A percentile compares a stretch with the other conserved stretches of the same genome.
Evolutionary conservation across 2,888 invertebrate species (phyloP).

Genomic region (Patella depressa): DNA sequence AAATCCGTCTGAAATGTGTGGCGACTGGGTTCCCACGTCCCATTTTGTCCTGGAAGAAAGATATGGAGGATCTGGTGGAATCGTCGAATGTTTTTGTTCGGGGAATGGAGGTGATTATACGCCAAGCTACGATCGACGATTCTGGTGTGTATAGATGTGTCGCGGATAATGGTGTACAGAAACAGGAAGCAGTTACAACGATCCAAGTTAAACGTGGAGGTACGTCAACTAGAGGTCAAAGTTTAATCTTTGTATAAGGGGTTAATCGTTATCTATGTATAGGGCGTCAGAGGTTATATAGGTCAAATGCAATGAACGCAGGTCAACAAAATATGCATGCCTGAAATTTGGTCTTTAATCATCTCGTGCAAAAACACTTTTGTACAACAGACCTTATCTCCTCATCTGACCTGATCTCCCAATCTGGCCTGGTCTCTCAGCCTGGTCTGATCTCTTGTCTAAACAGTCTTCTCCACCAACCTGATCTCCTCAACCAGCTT

Average conservation of each 20-base stretch:
- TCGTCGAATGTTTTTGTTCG: conserved; percentile 44
- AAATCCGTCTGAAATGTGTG: conserved; percentile 55
- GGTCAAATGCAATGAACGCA: background rate
- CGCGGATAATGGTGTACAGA: conserved; percentile 48
- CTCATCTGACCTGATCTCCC: no score
- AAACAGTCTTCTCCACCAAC: no score
- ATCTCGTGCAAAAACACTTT: no score
- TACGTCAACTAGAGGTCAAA: conserved; percentile 35
- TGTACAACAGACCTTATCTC: no score
- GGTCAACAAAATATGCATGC: no score
- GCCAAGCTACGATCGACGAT: conserved; percentile 54
- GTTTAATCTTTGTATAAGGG: background rate
- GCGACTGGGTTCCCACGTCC: conserved; percentile 60
- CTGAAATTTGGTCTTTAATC: no score
- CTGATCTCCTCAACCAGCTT: no score
- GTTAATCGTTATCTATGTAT: background rate
- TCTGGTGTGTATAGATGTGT: conserved; percentile 64
- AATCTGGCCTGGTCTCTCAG: no score
- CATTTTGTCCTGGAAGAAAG: conserved; percentile 55
- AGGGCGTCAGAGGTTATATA: background rate
- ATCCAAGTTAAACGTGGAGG: conserved; percentile 57
- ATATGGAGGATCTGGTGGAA: conserved; percentile 46
- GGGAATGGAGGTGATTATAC: conserved; percentile 51
- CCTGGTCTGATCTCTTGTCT: no score
- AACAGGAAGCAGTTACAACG: conserved; percentile 51